Conservation (phyloP, 2,888 invertebrate genomes). For the Perdita meconis region DNA sequence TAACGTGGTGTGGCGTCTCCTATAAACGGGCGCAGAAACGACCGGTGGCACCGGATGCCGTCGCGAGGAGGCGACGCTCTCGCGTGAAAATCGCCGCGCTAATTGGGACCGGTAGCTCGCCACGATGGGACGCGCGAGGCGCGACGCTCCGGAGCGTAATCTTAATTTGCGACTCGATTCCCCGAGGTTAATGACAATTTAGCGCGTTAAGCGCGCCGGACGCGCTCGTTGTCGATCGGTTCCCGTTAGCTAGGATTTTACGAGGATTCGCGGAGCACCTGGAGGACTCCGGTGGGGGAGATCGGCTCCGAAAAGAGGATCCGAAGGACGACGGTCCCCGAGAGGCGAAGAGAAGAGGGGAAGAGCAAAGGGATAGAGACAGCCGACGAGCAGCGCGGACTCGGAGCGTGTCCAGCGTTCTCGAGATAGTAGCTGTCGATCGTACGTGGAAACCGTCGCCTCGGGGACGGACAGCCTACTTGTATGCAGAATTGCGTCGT, state of each 20-base stretch:
- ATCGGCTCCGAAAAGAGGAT: background rate
- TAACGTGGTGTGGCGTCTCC: constrained; percentile 73
- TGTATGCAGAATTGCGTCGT: constrained; percentile 79
- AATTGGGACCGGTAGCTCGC: constrained; percentile 45
- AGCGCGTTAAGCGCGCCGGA: background rate
- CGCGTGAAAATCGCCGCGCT: constrained; percentile 45
- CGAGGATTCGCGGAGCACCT: constrained; percentile 3
- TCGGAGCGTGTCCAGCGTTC: constrained; percentile 47
- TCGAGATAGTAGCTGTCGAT: constrained; percentile 70
- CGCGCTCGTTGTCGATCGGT: constrained; percentile 7
- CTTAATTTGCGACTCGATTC: constrained; percentile 15
- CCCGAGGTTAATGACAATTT: constrained; percentile 10
- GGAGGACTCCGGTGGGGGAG: constrained; percentile 7
- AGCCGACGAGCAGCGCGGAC: constrained; percentile 27
- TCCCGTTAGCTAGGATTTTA: constrained; percentile 20
- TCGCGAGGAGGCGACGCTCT: constrained; percentile 5
- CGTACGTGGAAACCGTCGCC: constrained; percentile 70
- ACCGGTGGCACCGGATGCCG: constrained; percentile 35
- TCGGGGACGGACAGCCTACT: constrained; percentile 71
- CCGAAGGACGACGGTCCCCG: too few relatives aligned
- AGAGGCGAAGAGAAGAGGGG: too few relatives aligned
- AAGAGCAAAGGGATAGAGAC: constrained; percentile 57
- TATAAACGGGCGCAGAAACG: constrained; percentile 49
- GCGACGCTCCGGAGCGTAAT: constrained; percentile 2
- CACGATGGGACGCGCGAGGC: background rate